Evolutionary conservation across 2,888 invertebrate species (phyloP).

Genomic region (Shargacucullia verbasci): DNA sequence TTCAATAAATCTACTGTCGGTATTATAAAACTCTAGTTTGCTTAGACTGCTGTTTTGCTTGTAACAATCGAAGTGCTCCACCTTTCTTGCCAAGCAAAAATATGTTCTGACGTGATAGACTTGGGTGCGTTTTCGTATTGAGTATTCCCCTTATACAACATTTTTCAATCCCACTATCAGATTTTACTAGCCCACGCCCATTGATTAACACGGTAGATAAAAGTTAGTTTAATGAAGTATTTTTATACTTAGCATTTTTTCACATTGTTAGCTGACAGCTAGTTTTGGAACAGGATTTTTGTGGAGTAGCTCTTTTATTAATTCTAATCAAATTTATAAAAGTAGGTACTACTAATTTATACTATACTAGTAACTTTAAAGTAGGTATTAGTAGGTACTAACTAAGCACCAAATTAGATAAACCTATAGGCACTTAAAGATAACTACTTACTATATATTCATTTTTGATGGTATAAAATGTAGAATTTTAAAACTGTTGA

Average conservation of each 20-base stretch:
- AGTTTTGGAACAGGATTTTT: conserved; percentile 53
- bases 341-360: too few relatives aligned
- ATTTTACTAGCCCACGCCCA: conserved; percentile 82
- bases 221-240: conserved; percentile 82
- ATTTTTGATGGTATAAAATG: too few relatives aligned
- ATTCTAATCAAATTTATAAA: too few relatives aligned
- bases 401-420: too few relatives aligned
- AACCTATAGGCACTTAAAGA: too few relatives aligned
- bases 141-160: conserved; percentile 38
- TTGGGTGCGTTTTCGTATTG: conserved; percentile 41
- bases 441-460: too few relatives aligned
- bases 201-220: conserved; percentile 84
- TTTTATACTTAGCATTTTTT: conserved; percentile 83
- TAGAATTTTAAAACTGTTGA: too few relatives aligned
- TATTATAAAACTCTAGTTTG: conserved; percentile 78
- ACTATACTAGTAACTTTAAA: too few relatives aligned
- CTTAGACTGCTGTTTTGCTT: conserved; percentile 66
- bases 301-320: conserved; percentile 32
- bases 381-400: too few relatives aligned
- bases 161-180: conserved; percentile 61
- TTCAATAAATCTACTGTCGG: conserved; percentile 79
- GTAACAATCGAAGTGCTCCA: conserved; percentile 48
- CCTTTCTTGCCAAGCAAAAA: conserved; percentile 33
- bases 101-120: conserved; percentile 28
- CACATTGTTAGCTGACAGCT: conserved; percentile 79